Base-by-base conservation (phyloP, 1,140 invertebrate species). In the Onthophagus taurus region DNA sequence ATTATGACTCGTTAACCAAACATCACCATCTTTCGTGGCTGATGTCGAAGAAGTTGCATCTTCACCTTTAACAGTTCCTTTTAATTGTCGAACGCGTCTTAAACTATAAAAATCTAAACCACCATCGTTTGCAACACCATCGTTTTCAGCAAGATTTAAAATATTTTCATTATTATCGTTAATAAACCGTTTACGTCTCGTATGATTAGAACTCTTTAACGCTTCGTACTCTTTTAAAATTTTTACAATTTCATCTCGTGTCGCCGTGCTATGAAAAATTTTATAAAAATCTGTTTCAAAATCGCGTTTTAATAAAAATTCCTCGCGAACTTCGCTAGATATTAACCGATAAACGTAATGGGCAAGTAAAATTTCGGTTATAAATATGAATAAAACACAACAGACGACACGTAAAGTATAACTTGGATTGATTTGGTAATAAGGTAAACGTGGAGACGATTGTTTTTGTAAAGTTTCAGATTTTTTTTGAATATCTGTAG, bases 1-100 rank as follows among this genome's bases (percentile, higher is more conserved):
- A 11, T 81, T 84, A 53, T 84, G 83, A 49, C 80, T 80, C 14
- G 83, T 84, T 31, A 87, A 59, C 77, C 82, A 86, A 45, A 85
- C 77, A 11, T 75, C 78, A 13, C 74, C 76, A 0, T 73, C 74
- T 48, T 76, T 76, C 1, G 67, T 61, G 0, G 73, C 74, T 0
- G 70, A 74, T 18, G 63, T 67, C 36, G 68, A 65, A 57, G 71
- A 72, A 42, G 72, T 70, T 4, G 23, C 23, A n/a, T 37, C 19
- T 26, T 26, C 23, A 29, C 24, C 19, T 29, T 11, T 7, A 1
- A 14, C 14, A 72, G 67, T 7, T 70, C 68, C 45, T 78, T 77
- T 44, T 76, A 77, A 45, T 76, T 74, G 45, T 80, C 77, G 2
- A 80, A 55, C n/a, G 74, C 72, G 2, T 69, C 59, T 38, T 74